Conservation (phyloP, 2,888 invertebrate genomes). For the Rhingia rostrata region DNA sequence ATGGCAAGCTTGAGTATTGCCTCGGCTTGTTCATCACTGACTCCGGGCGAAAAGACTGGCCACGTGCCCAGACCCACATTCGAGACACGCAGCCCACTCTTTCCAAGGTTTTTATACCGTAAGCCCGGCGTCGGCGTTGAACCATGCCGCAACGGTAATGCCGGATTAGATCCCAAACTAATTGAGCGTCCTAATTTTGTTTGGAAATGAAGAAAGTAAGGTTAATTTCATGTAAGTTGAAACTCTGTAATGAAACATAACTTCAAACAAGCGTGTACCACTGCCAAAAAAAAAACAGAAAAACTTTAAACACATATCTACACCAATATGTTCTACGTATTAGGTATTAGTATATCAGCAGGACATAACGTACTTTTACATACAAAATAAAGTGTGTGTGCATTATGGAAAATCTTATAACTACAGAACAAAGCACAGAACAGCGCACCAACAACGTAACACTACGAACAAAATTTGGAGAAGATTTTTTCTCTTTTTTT, state of each 20-base stretch:
- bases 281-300: constrained; percentile 2
- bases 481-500: constrained; percentile 77
- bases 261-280: constrained; percentile 13
- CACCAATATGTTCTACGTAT: too few relatives aligned
- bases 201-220: neutral
- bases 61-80: constrained; percentile 97
- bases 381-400: constrained; percentile 12
- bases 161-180: constrained; percentile 83
- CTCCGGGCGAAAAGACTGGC: constrained; percentile 92
- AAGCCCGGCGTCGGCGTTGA: constrained; percentile 90
- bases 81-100: constrained; percentile 96
- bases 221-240: constrained; percentile 21
- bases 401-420: constrained; percentile 7
- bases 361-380: constrained; percentile 5
- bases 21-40: constrained; percentile 93
- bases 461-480: constrained; percentile 76
- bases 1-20: constrained; percentile 95
- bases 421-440: constrained; percentile 16
- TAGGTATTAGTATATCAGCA: too few relatives aligned
- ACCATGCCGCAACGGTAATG: constrained; percentile 83
- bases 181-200: constrained; percentile 81
- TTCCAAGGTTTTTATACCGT: constrained; percentile 96
- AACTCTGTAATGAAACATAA: neutral
- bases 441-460: constrained; percentile 29
- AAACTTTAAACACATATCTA: too few relatives aligned